phyloP scores from a whole-genome alignment of 1,140 invertebrate genomes.

The Tetraneura akinire region DNA sequence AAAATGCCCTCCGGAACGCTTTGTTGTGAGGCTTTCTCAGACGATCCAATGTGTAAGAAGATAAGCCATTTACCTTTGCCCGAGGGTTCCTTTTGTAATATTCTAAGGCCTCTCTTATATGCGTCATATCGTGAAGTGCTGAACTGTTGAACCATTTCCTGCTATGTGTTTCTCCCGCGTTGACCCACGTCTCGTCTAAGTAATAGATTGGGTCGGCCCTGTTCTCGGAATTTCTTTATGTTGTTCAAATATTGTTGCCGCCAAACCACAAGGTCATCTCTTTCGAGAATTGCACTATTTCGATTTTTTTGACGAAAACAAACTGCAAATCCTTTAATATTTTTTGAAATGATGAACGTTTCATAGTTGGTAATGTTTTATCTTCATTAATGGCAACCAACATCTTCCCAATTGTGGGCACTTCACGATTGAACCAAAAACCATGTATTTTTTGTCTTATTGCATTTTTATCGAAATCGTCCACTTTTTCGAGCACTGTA shows the following conservation, averaged over 20 bases:
- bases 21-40: background rate
- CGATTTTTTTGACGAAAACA: background rate
- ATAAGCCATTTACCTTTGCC: background rate
- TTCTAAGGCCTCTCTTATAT: too few relatives aligned
- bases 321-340: background rate
- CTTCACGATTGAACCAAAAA: too few relatives aligned
- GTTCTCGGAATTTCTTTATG: background rate
- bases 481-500: too few relatives aligned
- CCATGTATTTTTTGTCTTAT: too few relatives aligned
- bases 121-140: too few relatives aligned
- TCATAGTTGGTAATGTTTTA: background rate
- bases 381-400: background rate
- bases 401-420: background rate
- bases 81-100: background rate
- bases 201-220: conserved; percentile 25
- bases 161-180: background rate
- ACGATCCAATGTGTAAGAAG: conserved; percentile 3
- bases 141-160: background rate
- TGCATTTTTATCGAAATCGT: too few relatives aligned
- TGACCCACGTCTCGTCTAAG: conserved; percentile 25
- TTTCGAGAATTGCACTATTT: background rate
- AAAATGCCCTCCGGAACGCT: background rate
- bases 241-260: background rate
- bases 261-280: background rate
- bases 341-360: background rate